Evolutionary conservation across 2,113 vertebrate genomes (phyloP), one percentile per base, ranked within the genome.

Genomic region (Morone saxatilis): DNA sequence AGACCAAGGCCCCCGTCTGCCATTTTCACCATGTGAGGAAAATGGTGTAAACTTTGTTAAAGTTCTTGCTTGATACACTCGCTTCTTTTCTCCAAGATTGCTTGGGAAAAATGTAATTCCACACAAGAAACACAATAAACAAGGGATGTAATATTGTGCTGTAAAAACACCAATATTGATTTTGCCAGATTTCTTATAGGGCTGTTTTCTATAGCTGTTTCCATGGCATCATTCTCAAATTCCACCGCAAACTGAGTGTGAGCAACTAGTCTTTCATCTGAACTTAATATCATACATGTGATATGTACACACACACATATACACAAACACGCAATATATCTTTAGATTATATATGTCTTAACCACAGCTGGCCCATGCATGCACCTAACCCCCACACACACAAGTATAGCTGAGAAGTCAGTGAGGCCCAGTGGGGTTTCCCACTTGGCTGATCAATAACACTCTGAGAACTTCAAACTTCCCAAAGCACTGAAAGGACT

Each of bases 401-500:
- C 76, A 43, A 57, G 59, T 56, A 69, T 14, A 73, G 73, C 70
- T 53, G 67, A 81, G 74, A 80, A 80, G 47, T 60, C 67, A 70
- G 54, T 11, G 16, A 63, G 43, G 69, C 76, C 71, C 78, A 31
- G 71, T 75, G 43, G 86, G 72, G 61, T 73, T 81, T 25, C 80
- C 84, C 70, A 43, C 70, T 75, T 4, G 14, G 67, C 43, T 78
- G 74, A 90, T 93, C 89, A 83, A 90, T 92, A 91, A 54, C 63
- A 50, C 83, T 80, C 51, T 74, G 69, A 87, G 84, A 91, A 80
- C 43, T 84, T 53, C 67, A 84, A 86, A 93, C 65, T 85, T 89
- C 85, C 63, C 78, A 82, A 74, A 72, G 61, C 60, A 71, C 3
- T 82, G 50, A 82, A 75, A 86, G 31, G 59, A 3, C 59, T 86